Conservation (phyloP, 2,888 invertebrate species). For the Pyrrhosoma nymphula region DNA sequence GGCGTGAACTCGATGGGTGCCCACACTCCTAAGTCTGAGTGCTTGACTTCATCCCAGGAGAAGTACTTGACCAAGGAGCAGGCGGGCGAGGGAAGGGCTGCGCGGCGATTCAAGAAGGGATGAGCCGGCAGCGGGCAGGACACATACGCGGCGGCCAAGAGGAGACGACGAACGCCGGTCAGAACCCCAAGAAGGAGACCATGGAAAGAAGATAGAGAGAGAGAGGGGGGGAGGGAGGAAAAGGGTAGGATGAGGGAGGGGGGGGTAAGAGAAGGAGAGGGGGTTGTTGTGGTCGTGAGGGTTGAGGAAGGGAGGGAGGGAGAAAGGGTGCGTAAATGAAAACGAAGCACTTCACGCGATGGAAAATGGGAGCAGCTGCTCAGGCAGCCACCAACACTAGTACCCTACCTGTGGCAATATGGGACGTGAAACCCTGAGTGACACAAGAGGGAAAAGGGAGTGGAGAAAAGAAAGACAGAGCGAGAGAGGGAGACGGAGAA, state of each 20-base stretch:
- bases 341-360: slow-evolving; percentile 40
- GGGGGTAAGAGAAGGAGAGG: not conserved
- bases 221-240: not conserved
- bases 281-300: not conserved
- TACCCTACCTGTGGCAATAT: not conserved
- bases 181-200: not conserved
- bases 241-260: not conserved
- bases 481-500: slow-evolving; percentile 3
- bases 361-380: slow-evolving; percentile 40
- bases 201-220: not conserved
- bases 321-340: slow-evolving; percentile 13
- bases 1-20: slow-evolving; percentile 79
- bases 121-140: not conserved
- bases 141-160: not conserved
- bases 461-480: not conserved
- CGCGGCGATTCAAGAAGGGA: not conserved
- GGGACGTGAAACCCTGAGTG: not conserved
- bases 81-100: slow-evolving; percentile 79
- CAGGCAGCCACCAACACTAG: not conserved
- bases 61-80: slow-evolving; percentile 79
- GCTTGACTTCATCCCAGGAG: slow-evolving; percentile 78
- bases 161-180: not conserved
- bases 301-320: not conserved
- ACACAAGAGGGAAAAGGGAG: not conserved
- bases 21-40: slow-evolving; percentile 78